Conservation (phyloP, 2,113 vertebrate genomes). For the Microtus pennsylvanicus region DNA sequence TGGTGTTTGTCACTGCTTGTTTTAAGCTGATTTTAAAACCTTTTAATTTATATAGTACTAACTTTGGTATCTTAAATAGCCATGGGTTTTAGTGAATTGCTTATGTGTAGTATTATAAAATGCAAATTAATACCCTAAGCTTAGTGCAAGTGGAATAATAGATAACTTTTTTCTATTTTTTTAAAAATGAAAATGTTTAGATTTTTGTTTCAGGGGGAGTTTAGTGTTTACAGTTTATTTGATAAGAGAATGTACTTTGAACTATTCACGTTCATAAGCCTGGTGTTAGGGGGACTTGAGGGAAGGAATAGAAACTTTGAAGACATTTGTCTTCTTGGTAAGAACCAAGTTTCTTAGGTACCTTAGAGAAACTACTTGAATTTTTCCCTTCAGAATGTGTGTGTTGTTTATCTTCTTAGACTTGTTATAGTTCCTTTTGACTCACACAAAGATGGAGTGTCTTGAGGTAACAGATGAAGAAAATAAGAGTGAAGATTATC, state of each 20-base stretch:
- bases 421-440: neutral
- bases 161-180: neutral
- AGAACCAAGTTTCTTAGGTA: neutral
- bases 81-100: slow-evolving; percentile 50
- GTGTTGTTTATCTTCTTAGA: neutral
- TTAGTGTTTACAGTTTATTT: slow-evolving; percentile 25
- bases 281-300: neutral
- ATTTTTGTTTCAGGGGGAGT: slow-evolving; percentile 13
- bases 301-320: neutral
- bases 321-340: slow-evolving; percentile 3
- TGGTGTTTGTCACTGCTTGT: neutral
- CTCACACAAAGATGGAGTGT: neutral
- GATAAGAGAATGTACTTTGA: neutral
- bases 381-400: neutral
- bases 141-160: neutral
- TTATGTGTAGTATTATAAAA: slow-evolving; percentile 53
- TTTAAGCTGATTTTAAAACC: slow-evolving; percentile 29
- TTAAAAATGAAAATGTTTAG: slow-evolving; percentile 17
- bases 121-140: neutral
- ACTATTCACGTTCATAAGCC: neutral
- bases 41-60: slow-evolving; percentile 10
- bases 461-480: slow-evolving; percentile 57
- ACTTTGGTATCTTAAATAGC: neutral
- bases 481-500: slow-evolving; percentile 65
- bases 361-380: neutral